These are phyloP conservation scores for Atta colombica DNA, from an alignment of 1,140 invertebrate genomes.

Conservation along the genomic window DNA sequence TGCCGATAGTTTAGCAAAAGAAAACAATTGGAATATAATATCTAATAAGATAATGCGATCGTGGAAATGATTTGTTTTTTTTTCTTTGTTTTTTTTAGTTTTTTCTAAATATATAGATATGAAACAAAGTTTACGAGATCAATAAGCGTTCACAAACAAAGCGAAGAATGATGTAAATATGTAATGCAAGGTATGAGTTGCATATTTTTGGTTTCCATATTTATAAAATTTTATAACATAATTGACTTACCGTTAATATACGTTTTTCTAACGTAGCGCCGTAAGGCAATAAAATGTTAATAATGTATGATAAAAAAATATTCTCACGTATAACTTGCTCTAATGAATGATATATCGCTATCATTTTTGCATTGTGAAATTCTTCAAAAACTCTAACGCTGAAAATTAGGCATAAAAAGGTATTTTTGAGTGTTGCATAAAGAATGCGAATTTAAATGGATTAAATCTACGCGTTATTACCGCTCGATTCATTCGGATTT, in stretches of 20 bases:
- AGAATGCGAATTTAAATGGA: constrained; percentile 35
- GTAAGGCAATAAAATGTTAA: neutral
- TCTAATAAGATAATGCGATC: neutral
- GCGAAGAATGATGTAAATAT: neutral
- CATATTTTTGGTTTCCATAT: neutral
- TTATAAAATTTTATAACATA: constrained; percentile 9
- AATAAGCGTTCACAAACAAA: neutral
- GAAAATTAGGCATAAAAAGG: neutral
- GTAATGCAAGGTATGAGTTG: neutral
- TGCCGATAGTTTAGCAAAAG: neutral
- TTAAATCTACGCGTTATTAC: constrained; percentile 49
- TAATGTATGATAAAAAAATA: neutral
- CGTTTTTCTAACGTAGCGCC: neutral
- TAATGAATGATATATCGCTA: neutral
- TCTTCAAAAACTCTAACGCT: neutral
- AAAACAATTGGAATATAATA: constrained; percentile 3
- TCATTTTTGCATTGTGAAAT: neutral
- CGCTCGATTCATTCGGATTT: constrained; percentile 33
- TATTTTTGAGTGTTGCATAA: constrained; percentile 2
- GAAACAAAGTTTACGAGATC: neutral
- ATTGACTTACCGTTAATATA: neutral
- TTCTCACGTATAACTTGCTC: neutral
- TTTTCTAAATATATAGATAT: too few relatives aligned
- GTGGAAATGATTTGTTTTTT: neutral
- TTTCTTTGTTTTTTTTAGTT: too few relatives aligned